phyloP scores from a whole-genome alignment of 2,888 invertebrate species.

The Cryptocephalus moraei region DNA sequence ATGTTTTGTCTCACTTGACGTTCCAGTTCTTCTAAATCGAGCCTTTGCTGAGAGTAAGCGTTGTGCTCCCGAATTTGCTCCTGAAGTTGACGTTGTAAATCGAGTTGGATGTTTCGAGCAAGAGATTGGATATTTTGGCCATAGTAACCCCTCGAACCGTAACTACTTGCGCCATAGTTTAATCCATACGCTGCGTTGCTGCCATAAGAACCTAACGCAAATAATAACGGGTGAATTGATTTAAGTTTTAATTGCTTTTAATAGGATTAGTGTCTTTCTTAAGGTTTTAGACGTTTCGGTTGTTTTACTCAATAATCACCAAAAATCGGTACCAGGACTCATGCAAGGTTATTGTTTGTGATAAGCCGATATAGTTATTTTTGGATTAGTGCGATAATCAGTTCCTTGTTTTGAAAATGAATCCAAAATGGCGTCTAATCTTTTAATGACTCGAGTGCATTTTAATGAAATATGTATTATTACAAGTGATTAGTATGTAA shows the following conservation, averaged over 20 bases:
- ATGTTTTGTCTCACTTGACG: constrained; percentile 30
- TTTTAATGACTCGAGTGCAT: no score
- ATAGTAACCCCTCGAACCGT: not conserved
- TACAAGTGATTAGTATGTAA: no score
- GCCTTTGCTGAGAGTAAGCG: constrained; percentile 14
- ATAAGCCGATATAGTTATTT: not conserved
- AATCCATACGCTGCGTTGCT: not conserved
- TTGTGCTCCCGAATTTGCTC: constrained; percentile 19
- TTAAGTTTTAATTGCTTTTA: no score
- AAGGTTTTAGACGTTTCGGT: no score
- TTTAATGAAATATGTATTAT: no score
- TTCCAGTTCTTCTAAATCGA: constrained; percentile 25
- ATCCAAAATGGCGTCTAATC: no score
- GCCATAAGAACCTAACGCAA: no score
- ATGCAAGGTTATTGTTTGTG: not conserved
- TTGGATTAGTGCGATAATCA: no score
- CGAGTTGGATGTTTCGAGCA: constrained; percentile 26
- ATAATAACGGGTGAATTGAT: no score
- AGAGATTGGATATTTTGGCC: constrained; percentile 12
- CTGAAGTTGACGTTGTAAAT: constrained; percentile 27
- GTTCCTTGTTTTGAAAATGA: no score
- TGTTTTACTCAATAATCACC: no score
- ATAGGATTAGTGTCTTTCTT: no score
- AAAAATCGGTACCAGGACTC: not conserved
- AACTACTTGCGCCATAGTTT: not conserved